These are phyloP conservation scores for Octonoba sinensis DNA, from an alignment of 2,888 invertebrate species.

Conservation along the genomic window DNA sequence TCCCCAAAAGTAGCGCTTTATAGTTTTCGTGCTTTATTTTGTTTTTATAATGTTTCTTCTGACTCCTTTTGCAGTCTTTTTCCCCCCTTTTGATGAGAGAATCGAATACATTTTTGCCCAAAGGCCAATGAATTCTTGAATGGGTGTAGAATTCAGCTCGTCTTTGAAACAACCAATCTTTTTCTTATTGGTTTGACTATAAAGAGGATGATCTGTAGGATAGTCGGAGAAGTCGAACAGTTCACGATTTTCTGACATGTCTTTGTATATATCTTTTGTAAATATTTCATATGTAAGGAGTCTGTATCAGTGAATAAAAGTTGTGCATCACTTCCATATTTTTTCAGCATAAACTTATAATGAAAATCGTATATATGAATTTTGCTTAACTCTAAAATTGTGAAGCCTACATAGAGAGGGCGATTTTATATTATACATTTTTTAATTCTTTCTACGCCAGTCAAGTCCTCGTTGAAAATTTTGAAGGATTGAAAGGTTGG, in stretches of 20 bases:
- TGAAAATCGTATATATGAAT: not conserved
- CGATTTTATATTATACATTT: not conserved
- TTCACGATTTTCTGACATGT: not conserved
- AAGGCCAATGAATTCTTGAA: not conserved
- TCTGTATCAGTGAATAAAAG: not conserved
- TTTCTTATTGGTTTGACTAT: conserved; percentile 30
- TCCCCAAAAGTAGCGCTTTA: too few species aligned
- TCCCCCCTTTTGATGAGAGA: too few species aligned
- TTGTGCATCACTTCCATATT: not conserved
- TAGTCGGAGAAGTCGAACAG: not conserved
- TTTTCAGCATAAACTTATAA: not conserved
- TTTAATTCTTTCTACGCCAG: not conserved
- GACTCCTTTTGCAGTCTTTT: too few species aligned
- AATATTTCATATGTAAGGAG: not conserved
- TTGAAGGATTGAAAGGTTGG: not conserved
- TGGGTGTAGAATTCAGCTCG: conserved; percentile 33
- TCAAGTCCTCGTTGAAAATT: not conserved
- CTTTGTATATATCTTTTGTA: not conserved
- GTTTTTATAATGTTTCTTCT: too few species aligned
- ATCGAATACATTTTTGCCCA: too few species aligned
- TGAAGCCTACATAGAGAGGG: not conserved
- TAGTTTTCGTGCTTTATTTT: too few species aligned
- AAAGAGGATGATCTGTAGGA: not conserved
- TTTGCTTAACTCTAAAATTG: not conserved
- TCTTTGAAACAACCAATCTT: conserved; percentile 67